These are phyloP conservation scores for Zaprionus ornatus DNA, from an alignment of 1,140 invertebrate species.

Conservation along the genomic window DNA sequence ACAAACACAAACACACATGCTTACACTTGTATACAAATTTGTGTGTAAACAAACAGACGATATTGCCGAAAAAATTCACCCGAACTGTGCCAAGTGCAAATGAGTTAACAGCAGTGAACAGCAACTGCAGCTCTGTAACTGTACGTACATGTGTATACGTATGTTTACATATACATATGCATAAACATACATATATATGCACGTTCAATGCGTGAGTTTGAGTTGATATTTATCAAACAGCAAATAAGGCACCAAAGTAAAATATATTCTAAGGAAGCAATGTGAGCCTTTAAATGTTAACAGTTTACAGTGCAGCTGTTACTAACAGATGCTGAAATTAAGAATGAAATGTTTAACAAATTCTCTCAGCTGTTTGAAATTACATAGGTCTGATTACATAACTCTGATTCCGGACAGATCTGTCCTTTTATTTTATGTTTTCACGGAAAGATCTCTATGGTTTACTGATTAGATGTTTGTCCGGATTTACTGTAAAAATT, in stretches of 20 bases:
- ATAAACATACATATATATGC: too few relatives aligned
- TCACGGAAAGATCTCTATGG: too few relatives aligned
- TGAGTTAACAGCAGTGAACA: conserved; percentile 49
- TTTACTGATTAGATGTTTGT: too few relatives aligned
- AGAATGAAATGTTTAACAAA: not conserved
- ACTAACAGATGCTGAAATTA: not conserved
- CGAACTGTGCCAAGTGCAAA: conserved; percentile 77
- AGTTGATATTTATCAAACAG: too few relatives aligned
- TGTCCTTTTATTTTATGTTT: too few relatives aligned
- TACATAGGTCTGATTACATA: not conserved
- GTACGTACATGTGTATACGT: conserved; percentile 1
- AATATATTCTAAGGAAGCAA: too few relatives aligned
- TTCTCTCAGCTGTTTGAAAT: not conserved
- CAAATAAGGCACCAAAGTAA: too few relatives aligned
- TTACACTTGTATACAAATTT: conserved; percentile 8
- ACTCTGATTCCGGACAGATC: not conserved
- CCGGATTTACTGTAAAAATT: too few relatives aligned
- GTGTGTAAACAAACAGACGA: conserved; percentile 56
- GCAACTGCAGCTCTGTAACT: conserved; percentile 10
- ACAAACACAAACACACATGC: not conserved
- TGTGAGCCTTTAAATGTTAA: not conserved
- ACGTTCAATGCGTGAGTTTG: too few relatives aligned
- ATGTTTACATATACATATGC: conserved; percentile 1
- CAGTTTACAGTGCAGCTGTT: not conserved
- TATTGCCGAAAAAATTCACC: conserved; percentile 52